Evolutionary conservation across 2,797 vertebrate species (phyloP), one percentile per base, ranked within the genome.

Genomic region (Labroides dimidiatus): DNA sequence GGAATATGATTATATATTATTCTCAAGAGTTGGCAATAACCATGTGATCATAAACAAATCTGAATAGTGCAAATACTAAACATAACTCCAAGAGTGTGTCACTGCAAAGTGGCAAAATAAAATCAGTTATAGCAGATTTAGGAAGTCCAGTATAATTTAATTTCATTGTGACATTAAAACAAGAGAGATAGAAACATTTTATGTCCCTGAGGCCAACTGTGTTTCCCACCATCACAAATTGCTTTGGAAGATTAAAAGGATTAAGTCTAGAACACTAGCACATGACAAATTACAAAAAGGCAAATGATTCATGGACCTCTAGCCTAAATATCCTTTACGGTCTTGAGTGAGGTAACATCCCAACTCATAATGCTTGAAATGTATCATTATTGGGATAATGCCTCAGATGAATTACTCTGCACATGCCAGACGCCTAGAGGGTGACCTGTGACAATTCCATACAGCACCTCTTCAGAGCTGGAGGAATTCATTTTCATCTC

Each of bases 401-500:
- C 60, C 37, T 78, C 75, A 82, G 80, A 92, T 91, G 86, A 93
- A 95, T 95, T 93, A 92, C 92, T 91, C 88, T 88, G 90, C 91
- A 82, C 82, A 90, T 56, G 45, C 59, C 75, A 70, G 86, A 75
- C 66, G 71, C 79, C 86, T 78, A 82, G 83, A 88, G 85, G 84
- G 84, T 93, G 93, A 95, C 93, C 94, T 87, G 86, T 83, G 90
- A 85, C 90, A 93, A 91, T 91, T 85, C 86, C 85, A 89, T 80
- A 87, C 86, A 83, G 91, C 87, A 91, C 78, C 75, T 88, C 80
- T 72, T 75, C 69, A 78, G 89, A 92, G 77, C 82, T 84, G 78
- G 76, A 91, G 89, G 84, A 94, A 95, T 95, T 95, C 90, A 94
- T 96, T 95, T 94, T 94, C 92, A 93, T 95, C 92, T 91, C 78